Evolutionary conservation across 2,888 invertebrate genomes (phyloP), one percentile per base, ranked within the genome.

Genomic region (Argyresthia goedartella): DNA sequence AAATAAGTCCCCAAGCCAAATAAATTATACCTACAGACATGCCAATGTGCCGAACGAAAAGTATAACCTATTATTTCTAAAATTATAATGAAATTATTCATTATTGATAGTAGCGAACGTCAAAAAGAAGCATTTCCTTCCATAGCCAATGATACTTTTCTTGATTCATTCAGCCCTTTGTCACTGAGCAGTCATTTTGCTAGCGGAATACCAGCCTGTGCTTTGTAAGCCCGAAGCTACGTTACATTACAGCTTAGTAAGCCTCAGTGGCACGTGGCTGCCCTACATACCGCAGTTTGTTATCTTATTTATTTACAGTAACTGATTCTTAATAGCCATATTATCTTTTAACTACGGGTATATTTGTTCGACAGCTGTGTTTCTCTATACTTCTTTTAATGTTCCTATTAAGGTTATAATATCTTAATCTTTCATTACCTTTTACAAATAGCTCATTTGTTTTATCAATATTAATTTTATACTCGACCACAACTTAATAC

Each of bases 241-340:
- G 33, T 34, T 47, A 13, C n/a, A 33, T n/a, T 47, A 47, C 35
- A 35, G 34, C 16, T 35, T 35, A 47, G 33, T 47, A n/a, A 34
- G 35, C 13, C 13, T 55, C 58, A 4, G 53, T 55, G 57, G 64
- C 66, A 65, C 69, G 69, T 66, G 69, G 61, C 61, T 56, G 65
- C 55, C 63, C 65, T 58, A 67, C 60, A 65, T 66, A 60, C 59
- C 50, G 54, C n/a, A 25, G 52, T 51, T 53, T 55, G 52, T 55
- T 57, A 55, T 45, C 48, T 58, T 45, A 49, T 49, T 51, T 33
- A 47, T 47, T 44, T 44, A 39, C 11, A n/a, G 25, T 25, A 4
- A 25, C 25, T 25, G 25, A 25, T 14, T 44, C 15, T 9, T 9
- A 44, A 44, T 15, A 44, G 16, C 10, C 16, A 10, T 44, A 16